These are phyloP conservation scores for Ornithorhynchus anatinus DNA, from an alignment of 2,113 vertebrate genomes.

Conservation along the genomic window DNA sequence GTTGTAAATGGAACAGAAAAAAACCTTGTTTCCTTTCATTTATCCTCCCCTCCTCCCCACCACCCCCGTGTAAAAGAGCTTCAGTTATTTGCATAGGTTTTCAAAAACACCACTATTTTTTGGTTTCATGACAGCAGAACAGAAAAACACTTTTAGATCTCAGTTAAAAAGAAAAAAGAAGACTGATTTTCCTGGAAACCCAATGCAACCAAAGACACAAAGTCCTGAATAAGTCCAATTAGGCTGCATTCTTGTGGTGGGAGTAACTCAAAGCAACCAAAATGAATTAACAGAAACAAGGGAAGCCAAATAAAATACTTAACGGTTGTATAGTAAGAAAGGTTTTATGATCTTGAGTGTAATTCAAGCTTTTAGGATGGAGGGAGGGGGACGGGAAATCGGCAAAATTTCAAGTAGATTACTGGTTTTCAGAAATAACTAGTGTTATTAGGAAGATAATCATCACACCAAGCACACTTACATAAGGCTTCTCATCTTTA, in stretches of 20 bases:
- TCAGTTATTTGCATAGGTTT: constrained; percentile 57
- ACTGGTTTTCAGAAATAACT: constrained; percentile 13
- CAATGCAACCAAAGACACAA: constrained; percentile 57
- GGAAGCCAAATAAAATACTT: constrained; percentile 68
- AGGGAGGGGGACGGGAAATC: not conserved
- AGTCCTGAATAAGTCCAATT: constrained; percentile 58
- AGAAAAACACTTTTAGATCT: constrained; percentile 54
- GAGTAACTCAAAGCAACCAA: constrained; percentile 59
- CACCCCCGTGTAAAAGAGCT: constrained; percentile 38
- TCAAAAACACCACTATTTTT: not conserved
- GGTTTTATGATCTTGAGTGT: constrained; percentile 53
- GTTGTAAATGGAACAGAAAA: not conserved
- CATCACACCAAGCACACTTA: not conserved
- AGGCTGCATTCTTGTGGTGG: constrained; percentile 58
- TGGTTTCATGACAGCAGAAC: constrained; percentile 60
- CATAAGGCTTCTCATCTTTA: not conserved
- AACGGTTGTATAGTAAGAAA: constrained; percentile 55
- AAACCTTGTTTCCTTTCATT: not conserved
- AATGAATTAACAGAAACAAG: constrained; percentile 63
- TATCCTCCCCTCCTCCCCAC: too few relatives aligned
- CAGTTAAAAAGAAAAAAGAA: constrained; percentile 40
- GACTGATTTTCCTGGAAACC: constrained; percentile 22
- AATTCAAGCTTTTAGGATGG: constrained; percentile 46
- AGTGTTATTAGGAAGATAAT: constrained; percentile 5
- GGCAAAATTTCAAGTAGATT: constrained; percentile 14